Conservation (phyloP, 2,888 invertebrate genomes). For the Drosophila borealis region DNA sequence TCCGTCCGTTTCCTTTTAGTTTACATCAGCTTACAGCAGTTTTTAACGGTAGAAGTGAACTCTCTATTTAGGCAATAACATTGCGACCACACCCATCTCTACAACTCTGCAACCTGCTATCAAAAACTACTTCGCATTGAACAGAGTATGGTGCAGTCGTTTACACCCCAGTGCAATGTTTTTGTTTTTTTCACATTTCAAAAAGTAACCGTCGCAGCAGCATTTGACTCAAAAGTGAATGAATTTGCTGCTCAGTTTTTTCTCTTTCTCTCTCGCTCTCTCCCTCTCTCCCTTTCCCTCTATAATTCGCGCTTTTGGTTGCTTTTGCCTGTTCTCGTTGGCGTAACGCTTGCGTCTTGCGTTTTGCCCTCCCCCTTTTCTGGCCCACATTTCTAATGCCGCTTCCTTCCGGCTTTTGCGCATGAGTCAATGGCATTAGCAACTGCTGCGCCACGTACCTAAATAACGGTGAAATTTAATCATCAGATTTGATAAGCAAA, state of each 20-base stretch:
- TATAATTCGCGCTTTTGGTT: background rate
- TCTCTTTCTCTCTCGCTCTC: background rate
- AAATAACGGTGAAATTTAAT: conserved; percentile 43
- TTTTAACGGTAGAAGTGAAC: no score
- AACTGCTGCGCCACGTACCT: conserved; percentile 44
- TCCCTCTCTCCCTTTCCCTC: background rate
- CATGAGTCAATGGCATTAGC: conserved; percentile 61
- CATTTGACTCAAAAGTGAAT: conserved; percentile 33
- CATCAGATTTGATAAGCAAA: conserved; percentile 45
- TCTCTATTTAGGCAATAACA: no score
- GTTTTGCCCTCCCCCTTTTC: background rate
- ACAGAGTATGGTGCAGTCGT: conserved; percentile 11
- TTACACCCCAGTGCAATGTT: background rate
- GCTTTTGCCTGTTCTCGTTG: background rate
- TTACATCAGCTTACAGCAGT: no score
- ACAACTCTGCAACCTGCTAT: no score
- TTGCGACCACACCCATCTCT: no score
- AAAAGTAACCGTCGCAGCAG: conserved; percentile 56
- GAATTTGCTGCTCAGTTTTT: conserved; percentile 22
- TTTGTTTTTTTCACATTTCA: conserved; percentile 20
- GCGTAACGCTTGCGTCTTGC: background rate
- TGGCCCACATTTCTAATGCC: conserved; percentile 19
- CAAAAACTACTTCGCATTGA: no score
- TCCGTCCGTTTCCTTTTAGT: background rate
- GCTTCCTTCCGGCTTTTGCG: conserved; percentile 58